Base-by-base conservation (phyloP, 1,140 invertebrate species). In the Agrypnia vestita region DNA sequence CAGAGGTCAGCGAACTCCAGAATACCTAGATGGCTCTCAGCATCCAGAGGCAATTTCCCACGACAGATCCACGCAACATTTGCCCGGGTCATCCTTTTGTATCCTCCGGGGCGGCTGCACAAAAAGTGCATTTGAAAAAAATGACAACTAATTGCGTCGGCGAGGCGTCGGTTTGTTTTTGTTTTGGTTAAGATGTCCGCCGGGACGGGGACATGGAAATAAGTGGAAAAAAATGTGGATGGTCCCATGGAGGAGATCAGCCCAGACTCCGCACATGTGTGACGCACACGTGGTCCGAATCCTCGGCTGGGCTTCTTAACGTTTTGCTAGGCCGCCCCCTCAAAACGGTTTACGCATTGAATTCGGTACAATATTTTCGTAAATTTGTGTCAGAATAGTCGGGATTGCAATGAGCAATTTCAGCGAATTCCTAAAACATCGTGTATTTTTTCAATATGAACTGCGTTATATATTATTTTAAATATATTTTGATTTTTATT, bases 241-340 rank as follows among this genome's bases (percentile, higher is more conserved):
- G 49, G 78, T 80, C 78, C 56, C 78, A 80, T 74, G 78, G 55
- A 59, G 55, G 61, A 79, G 71, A 47, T 47, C 76, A 78, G 71
- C 64, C 76, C 76, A 71, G 76, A 78, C 76, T 13, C 7, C 61
- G 43, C 78, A 80, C 73, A 76, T 80, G 78, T 80, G 78, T 56
- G 46, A 17, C 43, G 49, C 78, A 80, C 78, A 80, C 78, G 67
- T 79, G 64, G 53, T 79, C 25, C 67, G 35, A 13, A 43, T n/a
- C 59, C n/a, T 71, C 15, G 47, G n/a, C n/a, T 9, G 15, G 12
- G 35, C 11, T 67, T 47, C 35, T 67, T n/a, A 17, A 15, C 13
- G 21, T 67, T 67, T 43, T 47, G 4, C 11, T 13, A 17, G 4
- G 62, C 13, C n/a, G 43, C 9, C 12, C 43, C 62, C 35, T 21